Evolutionary conservation across 2,113 vertebrate genomes (phyloP), one percentile per base, ranked within the genome.

Genomic region (Hemibagrus wyckioides): DNA sequence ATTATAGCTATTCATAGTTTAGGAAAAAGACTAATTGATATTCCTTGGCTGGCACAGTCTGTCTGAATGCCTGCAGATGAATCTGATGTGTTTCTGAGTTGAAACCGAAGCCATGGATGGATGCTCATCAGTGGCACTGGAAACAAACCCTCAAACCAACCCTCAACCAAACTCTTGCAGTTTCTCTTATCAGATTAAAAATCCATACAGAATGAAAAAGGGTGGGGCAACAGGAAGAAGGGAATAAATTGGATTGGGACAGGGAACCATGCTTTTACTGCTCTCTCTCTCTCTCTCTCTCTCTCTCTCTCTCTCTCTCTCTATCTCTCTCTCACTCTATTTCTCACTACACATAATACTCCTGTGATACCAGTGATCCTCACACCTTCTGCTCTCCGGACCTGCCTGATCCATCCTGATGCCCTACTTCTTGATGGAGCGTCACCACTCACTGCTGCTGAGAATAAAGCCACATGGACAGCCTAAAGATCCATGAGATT

Each of bases 1-100:
- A 93, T 94, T 92, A 91, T 91, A 91, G 89, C 71, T 76, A 90
- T 95, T 93, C 93, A 95, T 94, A 92, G 90, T 88, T 92, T 91
- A 90, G 90, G 88, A 89, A 86, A 84, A 80, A 83, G 76, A 89
- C 90, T 89, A 88, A 94, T 88, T 94, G 90, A 92, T 92, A 93
- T 92, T 92, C 92, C 88, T 85, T 89, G 84, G 88, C 90, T 92
- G 91, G 89, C 91, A 86, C 89, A 83, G 77, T 90, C 85, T 89
- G 87, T 92, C 90, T 92, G 93, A 89, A 91, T 84, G 90, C 81
- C 90, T 89, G 90, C 57, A 94, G 94, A 95, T 94, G 93, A 93
- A 91, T 89, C 61, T 88, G 92, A 94, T 93, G 92, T 90, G 91
- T 89, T 91, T 91, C 90, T 93, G 93, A 94, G 93, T 92, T 91